Evolutionary conservation across 1,140 invertebrate species (phyloP).

Genomic region (Cyrtorhinus lividipennis): DNA sequence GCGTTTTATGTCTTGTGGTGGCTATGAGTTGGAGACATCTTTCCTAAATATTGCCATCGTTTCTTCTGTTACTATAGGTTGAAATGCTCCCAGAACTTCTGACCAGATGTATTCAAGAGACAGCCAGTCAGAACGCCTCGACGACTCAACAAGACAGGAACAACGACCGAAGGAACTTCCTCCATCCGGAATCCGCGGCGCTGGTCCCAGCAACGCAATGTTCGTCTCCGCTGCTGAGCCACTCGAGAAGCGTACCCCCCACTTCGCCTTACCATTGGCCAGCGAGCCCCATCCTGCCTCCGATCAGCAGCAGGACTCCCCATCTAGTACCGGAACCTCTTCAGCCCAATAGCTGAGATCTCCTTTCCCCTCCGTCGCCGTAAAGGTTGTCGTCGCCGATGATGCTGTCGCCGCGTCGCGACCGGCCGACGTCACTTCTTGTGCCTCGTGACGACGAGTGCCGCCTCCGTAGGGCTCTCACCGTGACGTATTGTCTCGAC

Average conservation of each 20-base stretch:
- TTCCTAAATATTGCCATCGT: too few relatives aligned
- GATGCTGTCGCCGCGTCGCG: neutral
- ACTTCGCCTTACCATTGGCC: slow-evolving; percentile 50
- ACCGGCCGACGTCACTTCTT: neutral
- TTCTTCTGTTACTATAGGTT: slow-evolving; percentile 46
- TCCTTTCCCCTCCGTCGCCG: slow-evolving; percentile 13
- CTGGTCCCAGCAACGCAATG: slow-evolving; percentile 19
- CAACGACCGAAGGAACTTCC: slow-evolving; percentile 63
- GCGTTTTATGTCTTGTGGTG: too few relatives aligned
- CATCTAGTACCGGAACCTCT: slow-evolving; percentile 56
- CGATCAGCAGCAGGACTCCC: slow-evolving; percentile 49
- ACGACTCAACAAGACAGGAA: slow-evolving; percentile 33
- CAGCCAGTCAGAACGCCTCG: slow-evolving; percentile 35
- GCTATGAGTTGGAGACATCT: too few relatives aligned
- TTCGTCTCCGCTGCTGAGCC: slow-evolving; percentile 35
- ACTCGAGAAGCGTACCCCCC: slow-evolving; percentile 39
- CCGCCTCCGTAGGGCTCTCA: neutral
- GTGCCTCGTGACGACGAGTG: neutral
- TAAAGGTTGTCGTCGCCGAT: neutral
- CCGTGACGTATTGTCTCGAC: neutral
- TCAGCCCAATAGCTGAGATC: slow-evolving; percentile 32
- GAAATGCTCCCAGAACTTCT: slow-evolving; percentile 70
- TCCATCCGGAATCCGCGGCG: slow-evolving; percentile 58
- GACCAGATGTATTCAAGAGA: slow-evolving; percentile 50
- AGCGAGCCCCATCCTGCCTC: slow-evolving; percentile 51